phyloP scores from a whole-genome alignment of 64 coral and sea anemone species.

The Hydrozoanthus tunicans region DNA sequence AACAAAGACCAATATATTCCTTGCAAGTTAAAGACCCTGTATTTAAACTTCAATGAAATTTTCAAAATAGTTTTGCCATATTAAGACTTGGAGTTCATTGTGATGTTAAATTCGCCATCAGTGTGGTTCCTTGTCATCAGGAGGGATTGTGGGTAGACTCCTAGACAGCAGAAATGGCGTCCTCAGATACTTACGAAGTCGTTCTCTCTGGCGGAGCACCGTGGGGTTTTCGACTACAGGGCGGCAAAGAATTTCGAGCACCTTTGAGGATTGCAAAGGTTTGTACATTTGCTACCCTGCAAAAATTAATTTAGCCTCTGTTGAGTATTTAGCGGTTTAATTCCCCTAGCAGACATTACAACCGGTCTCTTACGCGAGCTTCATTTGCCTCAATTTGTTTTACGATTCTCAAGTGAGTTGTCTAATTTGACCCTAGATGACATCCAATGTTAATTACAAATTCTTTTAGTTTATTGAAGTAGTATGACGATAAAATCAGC shows the following conservation, averaged over 20 bases:
- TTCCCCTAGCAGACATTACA: not conserved
- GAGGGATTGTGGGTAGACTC: constrained; percentile 35
- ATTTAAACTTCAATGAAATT: too few species aligned
- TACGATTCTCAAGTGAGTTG: not conserved
- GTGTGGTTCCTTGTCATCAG: not conserved
- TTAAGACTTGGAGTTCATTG: too few species aligned
- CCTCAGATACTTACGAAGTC: constrained; percentile 87
- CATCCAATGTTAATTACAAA: constrained; percentile 38
- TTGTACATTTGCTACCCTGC: constrained; percentile 34
- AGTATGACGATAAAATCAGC: constrained; percentile 7
- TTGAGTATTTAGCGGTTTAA: not conserved
- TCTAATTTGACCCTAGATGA: constrained; percentile 18
- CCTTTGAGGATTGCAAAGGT: constrained; percentile 99
- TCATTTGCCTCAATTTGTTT: not conserved
- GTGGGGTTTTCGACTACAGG: constrained; percentile 98
- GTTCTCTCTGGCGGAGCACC: constrained; percentile 87
- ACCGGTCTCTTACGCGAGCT: not conserved
- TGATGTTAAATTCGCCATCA: too few species aligned
- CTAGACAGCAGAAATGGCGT: constrained; percentile 84
- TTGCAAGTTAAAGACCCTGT: too few species aligned
- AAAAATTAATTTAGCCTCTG: not conserved
- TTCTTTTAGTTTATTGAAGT: not conserved
- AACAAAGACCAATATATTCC: too few species aligned
- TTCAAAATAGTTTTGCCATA: too few species aligned
- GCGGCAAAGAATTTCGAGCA: constrained; percentile 96